Base-by-base conservation (phyloP, 2,888 invertebrate species). In the Zygogramma bicolorata region DNA sequence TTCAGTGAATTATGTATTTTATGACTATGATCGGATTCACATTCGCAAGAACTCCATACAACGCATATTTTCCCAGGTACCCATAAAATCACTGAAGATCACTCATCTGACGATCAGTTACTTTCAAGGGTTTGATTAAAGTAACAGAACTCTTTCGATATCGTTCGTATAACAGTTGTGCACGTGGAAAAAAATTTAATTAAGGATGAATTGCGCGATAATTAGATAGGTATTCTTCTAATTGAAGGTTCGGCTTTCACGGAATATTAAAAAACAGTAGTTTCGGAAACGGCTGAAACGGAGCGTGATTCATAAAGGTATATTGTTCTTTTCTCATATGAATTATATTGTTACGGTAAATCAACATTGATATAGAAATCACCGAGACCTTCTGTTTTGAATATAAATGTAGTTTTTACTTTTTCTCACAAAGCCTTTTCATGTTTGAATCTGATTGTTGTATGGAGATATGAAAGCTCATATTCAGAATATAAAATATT, bases 121-220 rank as follows among this genome's bases (percentile, higher is more conserved):
- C 31, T 58, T 61, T 22, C 40, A 67, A 67, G 46, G 66, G 53
- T 67, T 58, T 71, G 71, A 71, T 71, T 71, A 71, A 71, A 67
- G 61, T 71, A 71, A 71, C 66, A 49, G 70, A 71, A 66, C 53
- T 59, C 38, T 70, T 66, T 71, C 46, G 60, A 66, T 67, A 57
- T 18, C 53, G 49, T 70, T 65, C 25, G 60, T n/a, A 53, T 18
- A 46, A 71, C 71, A 57, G 71, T 71, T 62, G 67, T 61, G 53
- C 53, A 53, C 53, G 53, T 25, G 53, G 53, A 53, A 53, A 53
- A 53, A 53, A 3, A 53, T 25, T 27, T n/a, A 27, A 53, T 27
- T 53, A 25, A 1, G 25, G n/a, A 2, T 53, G 8, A 22, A 27
- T 53, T 25, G 53, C n/a, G 53, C 27, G 53, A 53, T 53, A 53